A percentile compares a stretch with the other conserved stretches of the same genome.
Evolutionary conservation across 2,113 vertebrate genomes (phyloP).

Genomic region (Hydrolagus affinis): DNA sequence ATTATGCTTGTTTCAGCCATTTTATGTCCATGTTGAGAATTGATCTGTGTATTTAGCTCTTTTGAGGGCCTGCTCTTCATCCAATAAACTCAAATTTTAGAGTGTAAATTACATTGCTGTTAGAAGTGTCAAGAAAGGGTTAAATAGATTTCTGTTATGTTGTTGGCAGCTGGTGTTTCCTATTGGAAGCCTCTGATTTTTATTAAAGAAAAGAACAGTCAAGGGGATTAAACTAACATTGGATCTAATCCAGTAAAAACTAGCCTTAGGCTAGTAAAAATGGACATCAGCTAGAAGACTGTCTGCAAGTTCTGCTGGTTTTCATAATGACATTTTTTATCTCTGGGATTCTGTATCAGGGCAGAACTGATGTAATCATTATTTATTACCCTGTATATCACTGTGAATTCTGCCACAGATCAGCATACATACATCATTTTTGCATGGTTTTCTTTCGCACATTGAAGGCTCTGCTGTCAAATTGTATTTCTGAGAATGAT

Average conservation of each 20-base stretch:
- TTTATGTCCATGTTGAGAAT: not conserved
- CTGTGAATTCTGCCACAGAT: constrained; percentile 10
- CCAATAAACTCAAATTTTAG: not conserved
- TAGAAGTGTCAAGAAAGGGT: constrained; percentile 56
- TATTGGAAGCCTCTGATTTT: not conserved
- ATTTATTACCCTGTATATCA: not conserved
- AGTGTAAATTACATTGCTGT: constrained; percentile 44
- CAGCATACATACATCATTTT: not conserved
- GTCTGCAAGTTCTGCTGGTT: not conserved
- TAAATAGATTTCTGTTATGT: constrained; percentile 34
- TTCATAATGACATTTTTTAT: not conserved
- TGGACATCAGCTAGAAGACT: not conserved
- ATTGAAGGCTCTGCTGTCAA: not conserved
- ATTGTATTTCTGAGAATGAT: not conserved
- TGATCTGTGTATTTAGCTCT: not conserved
- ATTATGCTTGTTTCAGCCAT: not conserved
- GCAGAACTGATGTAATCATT: constrained; percentile 18
- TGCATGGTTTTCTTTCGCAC: constrained; percentile 19
- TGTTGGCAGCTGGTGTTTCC: constrained; percentile 16
- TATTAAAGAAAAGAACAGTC: constrained; percentile 4
- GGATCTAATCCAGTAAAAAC: constrained; percentile 16
- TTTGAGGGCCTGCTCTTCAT: not conserved
- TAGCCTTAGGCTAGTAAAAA: constrained; percentile 11
- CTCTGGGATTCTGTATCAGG: not conserved
- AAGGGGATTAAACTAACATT: not conserved